phyloP scores from a whole-genome alignment of 1,140 invertebrate species.

The Melanaphis sacchari region DNA sequence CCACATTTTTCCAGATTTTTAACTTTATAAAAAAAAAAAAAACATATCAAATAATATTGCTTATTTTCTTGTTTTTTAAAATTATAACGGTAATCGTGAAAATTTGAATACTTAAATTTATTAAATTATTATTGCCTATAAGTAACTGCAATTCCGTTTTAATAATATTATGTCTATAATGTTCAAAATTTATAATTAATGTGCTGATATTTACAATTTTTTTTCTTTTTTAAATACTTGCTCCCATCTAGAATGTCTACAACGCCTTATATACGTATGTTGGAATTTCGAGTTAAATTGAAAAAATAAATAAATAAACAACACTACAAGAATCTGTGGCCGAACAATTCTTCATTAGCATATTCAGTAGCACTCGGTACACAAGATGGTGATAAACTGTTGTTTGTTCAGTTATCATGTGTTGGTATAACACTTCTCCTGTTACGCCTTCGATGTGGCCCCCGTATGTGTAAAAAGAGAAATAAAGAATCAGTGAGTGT shows the following conservation, averaged over 20 bases:
- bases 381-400: constrained; percentile 49
- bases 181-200: constrained; percentile 1
- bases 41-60: neutral
- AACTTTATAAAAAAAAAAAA: neutral
- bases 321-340: constrained; percentile 38
- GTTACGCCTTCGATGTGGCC: constrained; percentile 47
- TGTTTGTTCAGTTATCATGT: constrained; percentile 54
- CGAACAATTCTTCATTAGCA: constrained; percentile 57
- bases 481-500: neutral
- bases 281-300: constrained; percentile 43
- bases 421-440: constrained; percentile 53
- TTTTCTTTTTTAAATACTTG: neutral
- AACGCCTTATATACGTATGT: neutral
- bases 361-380: constrained; percentile 56
- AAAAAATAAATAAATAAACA: constrained; percentile 51
- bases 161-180: neutral
- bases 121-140: neutral
- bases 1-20: neutral
- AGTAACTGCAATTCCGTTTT: neutral
- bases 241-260: neutral
- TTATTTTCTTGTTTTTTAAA: neutral
- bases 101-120: neutral
- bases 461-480: neutral
- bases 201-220: constrained; percentile 23
- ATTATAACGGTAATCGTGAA: neutral